Conservation (phyloP, 2,888 invertebrate species). For the Podabrus alpinus region DNA sequence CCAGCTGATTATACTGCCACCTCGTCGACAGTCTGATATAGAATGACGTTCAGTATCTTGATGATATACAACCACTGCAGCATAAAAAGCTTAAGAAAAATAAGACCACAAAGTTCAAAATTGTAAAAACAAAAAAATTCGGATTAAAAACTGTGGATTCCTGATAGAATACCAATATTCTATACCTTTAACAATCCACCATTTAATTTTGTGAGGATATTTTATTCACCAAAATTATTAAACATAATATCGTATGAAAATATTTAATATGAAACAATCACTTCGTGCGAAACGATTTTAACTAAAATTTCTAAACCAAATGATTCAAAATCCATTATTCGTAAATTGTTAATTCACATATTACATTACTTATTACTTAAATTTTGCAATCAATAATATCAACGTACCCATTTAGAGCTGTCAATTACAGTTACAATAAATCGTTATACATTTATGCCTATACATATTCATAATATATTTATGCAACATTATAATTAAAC, state of each 20-base stretch:
- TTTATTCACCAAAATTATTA: no score
- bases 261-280: no score
- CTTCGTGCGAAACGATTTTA: background rate
- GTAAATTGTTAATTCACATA: background rate
- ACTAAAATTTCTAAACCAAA: background rate
- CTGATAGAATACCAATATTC: background rate
- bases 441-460: background rate
- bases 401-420: background rate
- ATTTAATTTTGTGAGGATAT: background rate
- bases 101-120: background rate
- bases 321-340: background rate
- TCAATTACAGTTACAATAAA: background rate
- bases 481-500: background rate
- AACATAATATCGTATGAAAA: no score
- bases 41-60: slow-evolving; percentile 45
- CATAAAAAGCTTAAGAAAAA: slow-evolving; percentile 13
- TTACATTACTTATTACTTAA: background rate
- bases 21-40: slow-evolving; percentile 46
- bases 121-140: background rate
- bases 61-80: slow-evolving; percentile 34
- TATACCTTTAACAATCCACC: background rate
- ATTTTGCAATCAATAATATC: background rate
- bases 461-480: background rate
- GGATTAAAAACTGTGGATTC: background rate
- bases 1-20: slow-evolving; percentile 54